phyloP scores from a whole-genome alignment of 2,888 invertebrate species.

The Bhutanitis thaidina region DNA sequence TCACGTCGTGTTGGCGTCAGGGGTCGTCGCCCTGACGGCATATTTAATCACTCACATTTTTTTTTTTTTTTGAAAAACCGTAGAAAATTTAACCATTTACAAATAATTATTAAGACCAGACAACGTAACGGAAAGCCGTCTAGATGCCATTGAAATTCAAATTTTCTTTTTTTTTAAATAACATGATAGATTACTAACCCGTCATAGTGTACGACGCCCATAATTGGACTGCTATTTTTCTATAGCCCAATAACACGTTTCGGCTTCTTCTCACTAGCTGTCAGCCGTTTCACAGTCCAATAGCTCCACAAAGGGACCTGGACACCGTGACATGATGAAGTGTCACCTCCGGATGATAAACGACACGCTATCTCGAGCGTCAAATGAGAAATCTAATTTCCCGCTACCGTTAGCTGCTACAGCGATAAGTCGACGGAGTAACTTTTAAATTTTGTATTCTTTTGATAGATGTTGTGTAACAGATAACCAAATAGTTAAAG shows the following conservation, averaged over 20 bases:
- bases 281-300: slow-evolving; percentile 58
- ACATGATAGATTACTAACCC: slow-evolving; percentile 20
- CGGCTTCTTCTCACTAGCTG: slow-evolving; percentile 38
- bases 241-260: slow-evolving; percentile 26
- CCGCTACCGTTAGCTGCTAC: slow-evolving; percentile 54
- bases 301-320: slow-evolving; percentile 54
- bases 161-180: slow-evolving; percentile 21
- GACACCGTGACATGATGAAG: slow-evolving; percentile 67
- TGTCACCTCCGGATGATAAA: slow-evolving; percentile 69
- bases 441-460: slow-evolving; percentile 8
- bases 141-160: slow-evolving; percentile 16
- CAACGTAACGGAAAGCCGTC: slow-evolving; percentile 7
- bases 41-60: slow-evolving; percentile 5
- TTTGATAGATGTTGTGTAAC: neutral
- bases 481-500: neutral
- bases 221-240: slow-evolving; percentile 34
- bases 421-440: slow-evolving; percentile 29
- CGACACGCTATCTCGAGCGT: slow-evolving; percentile 56
- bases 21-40: slow-evolving; percentile 5
- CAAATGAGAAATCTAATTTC: slow-evolving; percentile 74
- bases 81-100: slow-evolving; percentile 14
- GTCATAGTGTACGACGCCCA: slow-evolving; percentile 17
- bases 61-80: slow-evolving; percentile 2
- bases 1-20: slow-evolving; percentile 6
- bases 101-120: slow-evolving; percentile 2